Conservation (phyloP, 2,888 invertebrate species). For the Acleris literana region DNA sequence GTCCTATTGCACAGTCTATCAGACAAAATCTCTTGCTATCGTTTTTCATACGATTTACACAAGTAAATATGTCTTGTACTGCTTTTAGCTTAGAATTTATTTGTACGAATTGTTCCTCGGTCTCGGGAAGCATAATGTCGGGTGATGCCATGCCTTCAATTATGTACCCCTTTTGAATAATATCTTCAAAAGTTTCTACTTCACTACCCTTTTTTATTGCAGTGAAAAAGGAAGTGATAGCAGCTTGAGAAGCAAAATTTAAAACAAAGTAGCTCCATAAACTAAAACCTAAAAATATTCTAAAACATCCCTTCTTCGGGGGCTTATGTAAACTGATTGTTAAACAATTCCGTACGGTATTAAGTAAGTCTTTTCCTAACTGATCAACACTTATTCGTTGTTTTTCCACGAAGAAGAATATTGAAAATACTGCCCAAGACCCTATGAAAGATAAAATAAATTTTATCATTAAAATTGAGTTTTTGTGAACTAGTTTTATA, state of each 20-base stretch:
- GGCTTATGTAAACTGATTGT: slow-evolving; percentile 60
- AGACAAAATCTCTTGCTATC: slow-evolving; percentile 68
- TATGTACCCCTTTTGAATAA: slow-evolving; percentile 66
- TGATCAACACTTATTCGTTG: slow-evolving; percentile 56
- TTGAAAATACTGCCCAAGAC: slow-evolving; percentile 65
- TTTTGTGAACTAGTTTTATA: slow-evolving; percentile 50
- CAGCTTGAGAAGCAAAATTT: slow-evolving; percentile 72
- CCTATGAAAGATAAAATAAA: slow-evolving; percentile 57
- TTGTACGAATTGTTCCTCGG: slow-evolving; percentile 58
- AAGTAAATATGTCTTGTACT: slow-evolving; percentile 56
- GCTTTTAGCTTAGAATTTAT: slow-evolving; percentile 65
- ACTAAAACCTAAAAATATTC: slow-evolving; percentile 62
- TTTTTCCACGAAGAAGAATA: slow-evolving; percentile 57
- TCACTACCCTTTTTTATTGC: slow-evolving; percentile 70
- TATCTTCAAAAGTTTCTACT: slow-evolving; percentile 72
- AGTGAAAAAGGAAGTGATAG: slow-evolving; percentile 72
- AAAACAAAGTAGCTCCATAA: slow-evolving; percentile 74
- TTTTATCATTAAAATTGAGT: slow-evolving; percentile 47
- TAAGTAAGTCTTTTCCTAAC: slow-evolving; percentile 69
- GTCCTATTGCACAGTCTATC: slow-evolving; percentile 70
- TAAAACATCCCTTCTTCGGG: slow-evolving; percentile 59
- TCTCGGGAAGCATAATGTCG: slow-evolving; percentile 68
- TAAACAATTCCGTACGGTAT: slow-evolving; percentile 62
- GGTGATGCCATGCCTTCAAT: slow-evolving; percentile 75
- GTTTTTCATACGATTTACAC: slow-evolving; percentile 58